A percentile compares a stretch with the other conserved stretches of the same genome.
Evolutionary conservation across 92 coral and sea anemone species (phyloP).

Genomic region (Umimayanthus chanpuru): DNA sequence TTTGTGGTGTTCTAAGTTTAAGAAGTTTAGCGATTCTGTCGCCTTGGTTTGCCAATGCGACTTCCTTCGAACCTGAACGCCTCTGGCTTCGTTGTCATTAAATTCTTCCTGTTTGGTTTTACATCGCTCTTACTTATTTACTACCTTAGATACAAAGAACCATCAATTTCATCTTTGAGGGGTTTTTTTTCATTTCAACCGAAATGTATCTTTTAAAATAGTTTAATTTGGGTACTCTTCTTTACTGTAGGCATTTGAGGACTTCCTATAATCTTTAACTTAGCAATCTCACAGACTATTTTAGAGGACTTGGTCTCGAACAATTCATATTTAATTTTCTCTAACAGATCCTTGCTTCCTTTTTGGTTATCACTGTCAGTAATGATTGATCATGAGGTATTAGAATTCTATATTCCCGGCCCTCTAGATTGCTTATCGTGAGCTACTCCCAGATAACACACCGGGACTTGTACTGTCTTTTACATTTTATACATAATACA

Average conservation of each 20-base stretch:
- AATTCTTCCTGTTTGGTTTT: background rate
- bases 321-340: background rate
- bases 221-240: background rate
- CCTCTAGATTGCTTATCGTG: no score
- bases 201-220: background rate
- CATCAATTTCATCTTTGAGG: background rate
- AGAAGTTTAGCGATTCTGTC: background rate
- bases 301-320: background rate
- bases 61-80: background rate
- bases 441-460: no score
- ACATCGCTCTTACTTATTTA: background rate
- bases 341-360: conserved; percentile 1
- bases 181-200: background rate
- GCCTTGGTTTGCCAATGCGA: background rate
- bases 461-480: no score
- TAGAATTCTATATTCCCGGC: no score
- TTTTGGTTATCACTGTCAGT: background rate
- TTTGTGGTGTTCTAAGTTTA: no score
- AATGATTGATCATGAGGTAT: no score
- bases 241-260: background rate
- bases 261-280: background rate
- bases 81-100: background rate
- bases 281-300: background rate
- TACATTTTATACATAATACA: no score
- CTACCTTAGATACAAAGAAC: no score